Percentiles rank a stretch among this genome's conserved stretches.
phyloP scores from a whole-genome alignment of 64 coral and sea anemone genomes.

The Dendrophyllia cribrosa region DNA sequence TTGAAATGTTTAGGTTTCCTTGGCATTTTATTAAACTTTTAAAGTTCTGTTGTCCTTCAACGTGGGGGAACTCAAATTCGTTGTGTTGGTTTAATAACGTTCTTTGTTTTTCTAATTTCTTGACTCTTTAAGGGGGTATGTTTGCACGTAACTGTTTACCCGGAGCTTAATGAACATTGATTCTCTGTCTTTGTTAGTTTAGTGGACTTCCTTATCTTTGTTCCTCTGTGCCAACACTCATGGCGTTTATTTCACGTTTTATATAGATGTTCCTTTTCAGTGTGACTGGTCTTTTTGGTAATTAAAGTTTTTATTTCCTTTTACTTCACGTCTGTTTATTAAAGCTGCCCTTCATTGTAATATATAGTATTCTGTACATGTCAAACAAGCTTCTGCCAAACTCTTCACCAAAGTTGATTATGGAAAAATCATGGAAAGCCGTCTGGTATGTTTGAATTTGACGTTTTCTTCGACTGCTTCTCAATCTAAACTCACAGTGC shows the following conservation, averaged over 20 bases:
- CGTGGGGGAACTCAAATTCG: conserved; percentile 83
- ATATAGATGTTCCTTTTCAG: too few relatives aligned
- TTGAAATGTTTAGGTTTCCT: conserved; percentile 12
- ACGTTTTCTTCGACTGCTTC: too few relatives aligned
- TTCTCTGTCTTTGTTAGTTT: conserved; percentile 5
- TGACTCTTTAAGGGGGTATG: conserved; percentile 83
- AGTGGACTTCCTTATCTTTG: conserved; percentile 9
- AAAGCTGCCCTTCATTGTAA: too few relatives aligned
- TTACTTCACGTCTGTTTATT: too few relatives aligned
- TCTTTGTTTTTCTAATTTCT: conserved; percentile 88
- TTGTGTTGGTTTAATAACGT: conserved; percentile 76
- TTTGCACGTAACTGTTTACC: conserved; percentile 70
- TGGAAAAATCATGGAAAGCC: too few relatives aligned
- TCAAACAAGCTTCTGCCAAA: too few relatives aligned
- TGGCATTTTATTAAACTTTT: conserved; percentile 67
- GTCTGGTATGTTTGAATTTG: too few relatives aligned
- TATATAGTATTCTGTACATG: too few relatives aligned
- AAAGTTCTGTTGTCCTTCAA: conserved; percentile 76
- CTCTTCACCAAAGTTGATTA: too few relatives aligned
- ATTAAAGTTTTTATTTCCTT: too few relatives aligned
- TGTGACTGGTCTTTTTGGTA: too few relatives aligned
- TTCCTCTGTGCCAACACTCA: conserved; percentile 12
- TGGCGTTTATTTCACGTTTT: background rate
- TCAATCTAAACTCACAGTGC: too few relatives aligned
- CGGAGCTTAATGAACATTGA: conserved; percentile 20